Conservation (phyloP, 1,140 invertebrate genomes). For the Drosophila ercepeae region DNA sequence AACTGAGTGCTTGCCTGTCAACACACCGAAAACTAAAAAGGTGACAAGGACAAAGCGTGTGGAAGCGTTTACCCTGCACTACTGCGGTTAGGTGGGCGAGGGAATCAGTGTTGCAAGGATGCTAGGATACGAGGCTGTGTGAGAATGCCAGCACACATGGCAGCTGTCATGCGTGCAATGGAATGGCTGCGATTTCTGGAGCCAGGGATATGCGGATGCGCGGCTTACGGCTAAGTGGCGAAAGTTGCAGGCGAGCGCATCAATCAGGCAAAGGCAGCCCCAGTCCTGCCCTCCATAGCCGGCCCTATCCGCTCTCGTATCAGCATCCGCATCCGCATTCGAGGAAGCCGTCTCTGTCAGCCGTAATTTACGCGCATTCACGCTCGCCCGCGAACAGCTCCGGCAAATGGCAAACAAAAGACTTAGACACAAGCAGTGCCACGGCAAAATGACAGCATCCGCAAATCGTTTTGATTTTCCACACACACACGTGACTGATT, state of each 20-base stretch:
- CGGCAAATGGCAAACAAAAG: constrained; percentile 74
- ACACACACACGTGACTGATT: constrained; percentile 68
- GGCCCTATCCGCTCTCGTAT: not conserved
- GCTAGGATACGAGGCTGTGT: constrained; percentile 11
- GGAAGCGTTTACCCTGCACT: constrained; percentile 44
- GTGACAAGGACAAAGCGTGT: constrained; percentile 75
- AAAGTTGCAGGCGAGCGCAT: constrained; percentile 69
- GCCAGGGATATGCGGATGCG: constrained; percentile 30
- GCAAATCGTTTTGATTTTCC: constrained; percentile 72
- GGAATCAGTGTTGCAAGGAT: not conserved
- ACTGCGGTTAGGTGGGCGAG: constrained; percentile 38
- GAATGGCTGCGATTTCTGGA: constrained; percentile 46
- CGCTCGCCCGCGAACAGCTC: constrained; percentile 24
- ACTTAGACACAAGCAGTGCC: constrained; percentile 38
- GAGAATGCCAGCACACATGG: constrained; percentile 47
- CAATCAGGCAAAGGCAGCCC: constrained; percentile 53
- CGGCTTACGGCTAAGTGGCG: constrained; percentile 53
- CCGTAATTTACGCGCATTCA: constrained; percentile 77
- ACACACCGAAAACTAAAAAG: constrained; percentile 79
- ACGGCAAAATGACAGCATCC: constrained; percentile 21
- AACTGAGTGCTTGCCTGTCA: constrained; percentile 71
- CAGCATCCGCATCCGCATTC: constrained; percentile 5
- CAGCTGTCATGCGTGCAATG: constrained; percentile 73
- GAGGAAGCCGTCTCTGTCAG: constrained; percentile 63
- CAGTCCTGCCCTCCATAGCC: not conserved